These are phyloP conservation scores for Petrolisthes manimaculis DNA, from an alignment of 2,888 invertebrate species.

Conservation along the genomic window DNA sequence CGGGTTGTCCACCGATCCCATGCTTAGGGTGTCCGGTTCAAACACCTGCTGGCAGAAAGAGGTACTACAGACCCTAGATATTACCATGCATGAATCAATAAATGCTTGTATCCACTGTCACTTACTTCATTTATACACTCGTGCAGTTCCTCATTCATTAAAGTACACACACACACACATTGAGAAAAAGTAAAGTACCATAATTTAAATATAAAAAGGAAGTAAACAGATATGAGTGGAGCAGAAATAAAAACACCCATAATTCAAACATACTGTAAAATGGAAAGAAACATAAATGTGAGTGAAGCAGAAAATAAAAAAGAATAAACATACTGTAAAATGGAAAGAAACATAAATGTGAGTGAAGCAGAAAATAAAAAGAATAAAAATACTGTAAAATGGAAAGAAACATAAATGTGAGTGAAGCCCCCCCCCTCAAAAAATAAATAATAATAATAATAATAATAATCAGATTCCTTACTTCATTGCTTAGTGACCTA, in stretches of 20 bases:
- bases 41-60: constrained; percentile 50
- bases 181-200: neutral
- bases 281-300: too few species aligned
- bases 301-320: too few species aligned
- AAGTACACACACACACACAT: neutral
- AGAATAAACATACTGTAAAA: too few species aligned
- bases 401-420: too few species aligned
- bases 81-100: neutral
- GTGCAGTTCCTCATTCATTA: neutral
- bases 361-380: too few species aligned
- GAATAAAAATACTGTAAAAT: too few species aligned
- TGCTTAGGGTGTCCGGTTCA: constrained; percentile 61
- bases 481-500: constrained; percentile 72
- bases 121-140: neutral
- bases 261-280: neutral
- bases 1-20: constrained; percentile 60
- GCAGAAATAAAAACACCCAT: neutral
- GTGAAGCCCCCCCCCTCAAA: too few species aligned
- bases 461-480: constrained; percentile 66
- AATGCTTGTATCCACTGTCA: neutral
- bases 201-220: neutral
- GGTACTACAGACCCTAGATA: neutral
- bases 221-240: too few species aligned
- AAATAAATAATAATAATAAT: neutral
- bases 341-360: too few species aligned